Conservation (phyloP, 2,888 invertebrate genomes). For the Pristionchus fissidentatus region DNA sequence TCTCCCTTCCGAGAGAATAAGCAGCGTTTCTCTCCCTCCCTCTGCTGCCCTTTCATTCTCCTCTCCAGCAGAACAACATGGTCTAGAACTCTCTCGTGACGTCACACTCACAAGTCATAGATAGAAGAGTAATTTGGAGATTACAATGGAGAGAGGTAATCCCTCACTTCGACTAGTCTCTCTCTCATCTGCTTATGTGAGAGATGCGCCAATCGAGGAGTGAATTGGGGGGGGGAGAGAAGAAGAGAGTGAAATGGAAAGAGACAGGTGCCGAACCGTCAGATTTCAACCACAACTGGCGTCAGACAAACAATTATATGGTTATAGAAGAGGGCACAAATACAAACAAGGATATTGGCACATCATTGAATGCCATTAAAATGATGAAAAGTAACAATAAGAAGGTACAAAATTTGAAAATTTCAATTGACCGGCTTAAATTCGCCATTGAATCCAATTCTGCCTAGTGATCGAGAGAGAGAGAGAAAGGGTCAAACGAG, state of each 20-base stretch:
- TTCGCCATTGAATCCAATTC: no score
- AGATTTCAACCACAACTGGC: neutral
- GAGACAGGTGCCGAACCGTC: neutral
- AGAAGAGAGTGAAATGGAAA: conserved; percentile 44
- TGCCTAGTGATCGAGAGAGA: neutral
- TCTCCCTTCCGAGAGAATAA: neutral
- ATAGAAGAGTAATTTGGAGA: neutral
- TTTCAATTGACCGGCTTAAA: no score
- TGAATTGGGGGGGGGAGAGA: conserved; percentile 31
- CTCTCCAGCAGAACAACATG: neutral
- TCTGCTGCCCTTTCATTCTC: neutral
- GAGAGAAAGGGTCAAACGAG: neutral
- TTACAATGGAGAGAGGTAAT: neutral
- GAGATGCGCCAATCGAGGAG: neutral
- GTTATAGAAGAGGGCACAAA: no score
- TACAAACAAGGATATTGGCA: neutral
- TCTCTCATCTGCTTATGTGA: neutral
- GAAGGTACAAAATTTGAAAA: neutral
- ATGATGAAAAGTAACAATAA: neutral
- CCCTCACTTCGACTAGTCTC: no score
- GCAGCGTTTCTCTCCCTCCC: conserved; percentile 8
- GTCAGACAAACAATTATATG: neutral
- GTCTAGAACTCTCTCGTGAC: neutral
- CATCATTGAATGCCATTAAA: neutral
- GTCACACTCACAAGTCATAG: neutral